Evolutionary conservation across 2,888 invertebrate genomes (phyloP).

Genomic region (Acanthoscelides obtectus): DNA sequence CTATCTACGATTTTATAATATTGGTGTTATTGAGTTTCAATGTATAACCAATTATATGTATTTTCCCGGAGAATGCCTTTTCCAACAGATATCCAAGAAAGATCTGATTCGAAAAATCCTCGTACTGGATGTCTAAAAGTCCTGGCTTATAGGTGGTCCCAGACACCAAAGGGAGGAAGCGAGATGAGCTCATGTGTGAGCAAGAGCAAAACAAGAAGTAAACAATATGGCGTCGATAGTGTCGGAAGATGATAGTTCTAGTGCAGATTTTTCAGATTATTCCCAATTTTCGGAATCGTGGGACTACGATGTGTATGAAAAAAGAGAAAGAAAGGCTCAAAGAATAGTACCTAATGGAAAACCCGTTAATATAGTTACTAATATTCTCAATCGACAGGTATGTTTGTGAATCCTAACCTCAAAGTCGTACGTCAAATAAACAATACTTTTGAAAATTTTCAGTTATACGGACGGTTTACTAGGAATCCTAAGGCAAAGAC

Average conservation of each 20-base stretch:
- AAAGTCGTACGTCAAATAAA: conserved; percentile 22
- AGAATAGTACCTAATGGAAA: conserved; percentile 17
- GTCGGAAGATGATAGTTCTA: conserved; percentile 35
- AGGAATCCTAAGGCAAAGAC: conserved; percentile 43
- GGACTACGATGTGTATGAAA: conserved; percentile 25
- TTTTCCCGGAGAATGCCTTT: too few relatives aligned
- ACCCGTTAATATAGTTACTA: conserved; percentile 30
- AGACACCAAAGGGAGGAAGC: neutral
- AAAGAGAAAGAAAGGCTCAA: conserved; percentile 19
- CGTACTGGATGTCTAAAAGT: neutral
- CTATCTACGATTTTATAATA: too few relatives aligned
- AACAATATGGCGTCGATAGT: conserved; percentile 37
- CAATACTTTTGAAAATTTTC: conserved; percentile 18
- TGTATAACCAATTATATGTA: too few relatives aligned
- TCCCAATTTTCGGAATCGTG: conserved; percentile 31
- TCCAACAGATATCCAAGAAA: too few relatives aligned
- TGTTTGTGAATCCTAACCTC: conserved; percentile 31
- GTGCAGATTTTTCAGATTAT: conserved; percentile 35
- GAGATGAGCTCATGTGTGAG: neutral
- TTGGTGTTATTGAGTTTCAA: too few relatives aligned
- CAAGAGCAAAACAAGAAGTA: conserved; percentile 9
- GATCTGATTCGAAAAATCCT: too few relatives aligned
- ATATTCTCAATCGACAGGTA: conserved; percentile 37
- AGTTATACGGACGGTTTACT: conserved; percentile 44
- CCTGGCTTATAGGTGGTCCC: neutral